These are phyloP conservation scores for Sarcophilus harrisii DNA, from an alignment of 2,797 vertebrate genomes.

Conservation along the genomic window DNA sequence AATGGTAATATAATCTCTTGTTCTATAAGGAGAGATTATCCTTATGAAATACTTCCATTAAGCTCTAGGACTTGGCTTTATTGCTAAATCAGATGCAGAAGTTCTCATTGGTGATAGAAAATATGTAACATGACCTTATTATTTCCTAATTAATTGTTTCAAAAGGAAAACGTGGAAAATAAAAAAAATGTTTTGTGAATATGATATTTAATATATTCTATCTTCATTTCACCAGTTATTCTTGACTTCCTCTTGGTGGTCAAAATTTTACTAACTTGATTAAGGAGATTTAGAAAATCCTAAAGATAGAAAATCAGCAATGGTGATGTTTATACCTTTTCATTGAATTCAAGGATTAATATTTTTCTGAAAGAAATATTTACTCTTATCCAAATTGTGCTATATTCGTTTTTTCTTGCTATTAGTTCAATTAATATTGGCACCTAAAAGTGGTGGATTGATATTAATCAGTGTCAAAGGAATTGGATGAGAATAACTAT, in stretches of 20 bases:
- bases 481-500: constrained; percentile 28
- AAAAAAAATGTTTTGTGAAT: constrained; percentile 10
- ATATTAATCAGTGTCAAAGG: not conserved
- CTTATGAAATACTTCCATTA: constrained; percentile 52
- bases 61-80: constrained; percentile 30
- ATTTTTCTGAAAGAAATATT: constrained; percentile 60
- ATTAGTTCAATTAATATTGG: not conserved
- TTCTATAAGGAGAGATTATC: constrained; percentile 35
- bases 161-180: constrained; percentile 66
- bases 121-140: constrained; percentile 67
- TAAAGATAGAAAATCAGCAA: constrained; percentile 67
- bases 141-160: constrained; percentile 74
- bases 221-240: constrained; percentile 51
- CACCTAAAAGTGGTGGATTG: not conserved
- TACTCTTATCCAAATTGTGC: constrained; percentile 53
- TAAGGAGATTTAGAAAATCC: constrained; percentile 4
- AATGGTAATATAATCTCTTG: constrained; percentile 62
- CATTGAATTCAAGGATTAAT: constrained; percentile 54
- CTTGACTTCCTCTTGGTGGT: constrained; percentile 33
- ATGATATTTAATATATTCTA: not conserved
- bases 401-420: not conserved
- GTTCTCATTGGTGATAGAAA: constrained; percentile 65
- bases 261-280: constrained; percentile 44
- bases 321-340: constrained; percentile 61
- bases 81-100: constrained; percentile 63